Evolutionary conservation across 2,797 vertebrate species (phyloP).

Genomic region (Acipenser transmontanus): DNA sequence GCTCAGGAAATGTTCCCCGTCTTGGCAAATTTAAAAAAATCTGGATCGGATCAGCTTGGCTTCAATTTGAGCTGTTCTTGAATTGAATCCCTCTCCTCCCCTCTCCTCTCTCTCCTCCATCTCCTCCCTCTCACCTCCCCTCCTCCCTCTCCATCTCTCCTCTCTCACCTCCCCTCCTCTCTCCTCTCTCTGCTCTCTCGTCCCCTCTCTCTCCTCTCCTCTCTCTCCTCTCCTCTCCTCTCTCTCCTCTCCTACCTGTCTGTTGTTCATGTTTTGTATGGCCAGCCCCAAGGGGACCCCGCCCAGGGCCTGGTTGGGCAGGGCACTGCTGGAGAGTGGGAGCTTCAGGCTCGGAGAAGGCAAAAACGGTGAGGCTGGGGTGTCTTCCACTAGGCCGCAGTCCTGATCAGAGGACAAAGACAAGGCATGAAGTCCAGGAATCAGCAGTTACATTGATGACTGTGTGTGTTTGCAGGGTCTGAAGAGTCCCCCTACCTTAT

Average conservation of each 20-base stretch:
- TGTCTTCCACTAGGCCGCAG: conserved; percentile 89
- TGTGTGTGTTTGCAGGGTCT: neutral
- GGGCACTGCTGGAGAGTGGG: conserved; percentile 93
- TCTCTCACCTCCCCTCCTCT: no score
- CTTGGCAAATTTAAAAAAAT: no score
- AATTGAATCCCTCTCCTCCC: no score
- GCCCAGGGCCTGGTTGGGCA: conserved; percentile 92
- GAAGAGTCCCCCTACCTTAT: conserved; percentile 68
- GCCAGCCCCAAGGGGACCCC: conserved; percentile 90
- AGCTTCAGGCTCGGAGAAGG: conserved; percentile 98
- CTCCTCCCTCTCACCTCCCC: no score
- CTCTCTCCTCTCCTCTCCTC: no score
- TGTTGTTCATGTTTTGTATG: conserved; percentile 99
- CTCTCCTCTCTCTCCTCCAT: no score
- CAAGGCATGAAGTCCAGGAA: neutral
- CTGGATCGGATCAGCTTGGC: no score
- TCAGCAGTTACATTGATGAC: neutral
- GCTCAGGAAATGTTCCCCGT: no score
- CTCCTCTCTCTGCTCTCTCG: no score
- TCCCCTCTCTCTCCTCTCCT: no score
- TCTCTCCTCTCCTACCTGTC: conserved; percentile 73
- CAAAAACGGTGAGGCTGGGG: conserved; percentile 97
- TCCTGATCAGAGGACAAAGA: conserved; percentile 71
- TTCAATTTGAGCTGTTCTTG: no score
- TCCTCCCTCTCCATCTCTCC: no score